Base-by-base conservation (phyloP, 2,888 invertebrate species). In the Kryphioiulus occultus region DNA sequence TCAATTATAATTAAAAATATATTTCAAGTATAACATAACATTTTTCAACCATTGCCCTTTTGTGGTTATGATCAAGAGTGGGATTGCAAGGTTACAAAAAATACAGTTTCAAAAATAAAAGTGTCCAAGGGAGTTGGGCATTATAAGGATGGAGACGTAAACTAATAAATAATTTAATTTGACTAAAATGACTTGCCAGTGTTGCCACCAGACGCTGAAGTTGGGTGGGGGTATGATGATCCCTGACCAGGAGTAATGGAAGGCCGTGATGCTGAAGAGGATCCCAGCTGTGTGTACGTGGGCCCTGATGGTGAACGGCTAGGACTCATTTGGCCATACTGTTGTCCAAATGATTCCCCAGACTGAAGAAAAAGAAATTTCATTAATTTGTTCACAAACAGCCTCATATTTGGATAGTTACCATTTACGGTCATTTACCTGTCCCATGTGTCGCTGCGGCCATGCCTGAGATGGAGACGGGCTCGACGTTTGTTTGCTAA, bases 391-490 rank as follows among this genome's bases (percentile, higher is more conserved):
- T 47, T 26, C 15, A 15, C 10, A 26, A n/a, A 26, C 9, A 4
- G 4, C 22, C 22, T 59, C n/a, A 22, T 22, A 19, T 19, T 59
- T 59, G 59, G 22, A 15, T 22, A 1, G 59, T 59, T 59, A 59
- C 5, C 15, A 26, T 59, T 59, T 7, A 83, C 5, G 19, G 35
- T 10, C n/a, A 89, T 89, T 91, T 92, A 93, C 94, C 92, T 95
- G 94, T 90, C 94, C 92, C 88, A 95, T 92, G 89, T 91, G 91
- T 87, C 91, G 89, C 90, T 91, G 91, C 88, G 93, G 93, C 53
- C 94, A 93, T 88, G 94, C 93, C 90, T 95, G 95, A 89, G 94
- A 94, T 42, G 95, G 95, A 83, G 95, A 95, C 12, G 95, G 95
- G 90, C 95, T 96, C 89, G 95, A 95, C 88, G 94, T 94, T 86